A percentile compares a stretch with the other conserved stretches of the same genome.
phyloP scores from a whole-genome alignment of 2,113 vertebrate species.

The Ptilorrhoa leucosticta region DNA sequence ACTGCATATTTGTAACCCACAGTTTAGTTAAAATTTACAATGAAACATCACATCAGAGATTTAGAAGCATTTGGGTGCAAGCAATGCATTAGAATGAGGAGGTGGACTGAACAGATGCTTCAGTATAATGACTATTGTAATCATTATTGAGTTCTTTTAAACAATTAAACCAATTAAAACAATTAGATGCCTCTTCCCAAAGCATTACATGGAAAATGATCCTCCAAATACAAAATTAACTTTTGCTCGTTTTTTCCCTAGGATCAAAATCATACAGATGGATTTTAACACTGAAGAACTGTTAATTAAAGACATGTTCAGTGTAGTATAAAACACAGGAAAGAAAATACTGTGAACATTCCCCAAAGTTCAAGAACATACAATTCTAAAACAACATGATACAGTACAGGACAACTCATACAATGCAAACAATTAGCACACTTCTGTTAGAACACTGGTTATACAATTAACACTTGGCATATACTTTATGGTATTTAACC shows the following conservation, averaged over 20 bases:
- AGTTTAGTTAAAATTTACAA: neutral
- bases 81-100: neutral
- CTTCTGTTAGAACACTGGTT: neutral
- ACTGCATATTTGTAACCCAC: neutral
- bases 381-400: neutral
- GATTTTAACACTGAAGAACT: neutral
- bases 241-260: neutral
- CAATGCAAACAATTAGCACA: neutral
- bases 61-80: neutral
- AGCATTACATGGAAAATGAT: neutral
- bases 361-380: neutral
- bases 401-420: neutral
- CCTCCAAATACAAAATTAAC: neutral
- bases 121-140: neutral
- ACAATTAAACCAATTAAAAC: neutral
- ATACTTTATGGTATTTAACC: neutral
- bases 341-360: neutral
- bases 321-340: neutral
- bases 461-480: neutral
- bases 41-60: neutral
- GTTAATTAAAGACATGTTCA: neutral
- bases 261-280: neutral
- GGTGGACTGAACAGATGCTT: neutral
- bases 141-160: neutral
- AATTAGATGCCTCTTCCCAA: neutral